These are phyloP conservation scores for Onthophagus sagittarius DNA, from an alignment of 2,888 invertebrate genomes.

Conservation along the genomic window DNA sequence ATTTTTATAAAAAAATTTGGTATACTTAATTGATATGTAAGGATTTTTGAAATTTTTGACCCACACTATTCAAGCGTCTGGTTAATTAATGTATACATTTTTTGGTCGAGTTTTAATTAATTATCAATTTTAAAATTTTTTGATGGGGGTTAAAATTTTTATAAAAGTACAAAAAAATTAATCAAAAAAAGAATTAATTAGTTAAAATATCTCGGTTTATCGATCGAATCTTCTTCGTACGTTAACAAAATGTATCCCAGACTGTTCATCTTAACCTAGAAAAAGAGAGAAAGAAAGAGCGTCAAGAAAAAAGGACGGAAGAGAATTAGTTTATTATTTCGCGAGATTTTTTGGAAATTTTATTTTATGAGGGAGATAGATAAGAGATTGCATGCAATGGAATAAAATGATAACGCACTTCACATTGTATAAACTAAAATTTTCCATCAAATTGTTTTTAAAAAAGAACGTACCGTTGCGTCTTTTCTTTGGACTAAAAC, in stretches of 20 bases:
- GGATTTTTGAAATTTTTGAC: not conserved
- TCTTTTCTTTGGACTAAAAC: constrained; percentile 49
- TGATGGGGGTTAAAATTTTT: not conserved
- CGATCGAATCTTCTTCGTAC: constrained; percentile 40
- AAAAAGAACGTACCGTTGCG: constrained; percentile 40
- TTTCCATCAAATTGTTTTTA: not conserved
- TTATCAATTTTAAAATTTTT: not conserved
- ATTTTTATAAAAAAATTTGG: not conserved
- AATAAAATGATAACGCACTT: not conserved
- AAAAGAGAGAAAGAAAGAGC: constrained; percentile 35
- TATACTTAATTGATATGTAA: constrained; percentile 1
- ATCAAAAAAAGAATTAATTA: constrained; percentile 23
- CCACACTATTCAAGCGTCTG: not conserved
- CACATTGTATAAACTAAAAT: not conserved
- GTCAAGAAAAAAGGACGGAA: constrained; percentile 27
- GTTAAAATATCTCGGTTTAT: constrained; percentile 44
- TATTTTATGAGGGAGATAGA: not conserved
- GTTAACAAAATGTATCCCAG: constrained; percentile 44
- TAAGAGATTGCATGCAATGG: not conserved
- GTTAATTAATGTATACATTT: not conserved
- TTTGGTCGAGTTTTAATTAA: not conserved
- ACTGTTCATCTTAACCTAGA: constrained; percentile 41
- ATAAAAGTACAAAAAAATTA: constrained; percentile 11
- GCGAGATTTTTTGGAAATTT: not conserved
- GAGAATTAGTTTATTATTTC: not conserved